phyloP scores from a whole-genome alignment of 2,113 vertebrate species.

The Mus spicilegus region DNA sequence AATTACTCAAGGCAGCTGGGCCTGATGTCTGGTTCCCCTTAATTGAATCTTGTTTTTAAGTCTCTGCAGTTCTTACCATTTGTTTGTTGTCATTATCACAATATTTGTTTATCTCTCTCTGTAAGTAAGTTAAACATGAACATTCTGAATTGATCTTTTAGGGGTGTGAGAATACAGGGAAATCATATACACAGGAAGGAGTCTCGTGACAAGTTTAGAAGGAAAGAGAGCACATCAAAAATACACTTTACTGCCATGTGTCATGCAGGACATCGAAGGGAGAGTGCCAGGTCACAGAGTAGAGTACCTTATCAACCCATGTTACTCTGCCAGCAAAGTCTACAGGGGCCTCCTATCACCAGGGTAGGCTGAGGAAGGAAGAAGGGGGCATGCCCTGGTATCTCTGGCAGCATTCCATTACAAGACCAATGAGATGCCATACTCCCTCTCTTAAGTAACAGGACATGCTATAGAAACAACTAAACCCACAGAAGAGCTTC shows the following conservation, averaged over 20 bases:
- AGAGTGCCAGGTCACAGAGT: neutral
- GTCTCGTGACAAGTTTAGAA: neutral
- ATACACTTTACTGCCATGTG: neutral
- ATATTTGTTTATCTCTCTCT: slow-evolving; percentile 86
- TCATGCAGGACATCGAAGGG: neutral
- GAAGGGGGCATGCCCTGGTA: neutral
- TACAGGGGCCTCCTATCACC: accelerated
- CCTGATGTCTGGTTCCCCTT: slow-evolving; percentile 78
- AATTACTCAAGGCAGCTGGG: slow-evolving; percentile 85
- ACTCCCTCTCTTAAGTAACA: neutral
- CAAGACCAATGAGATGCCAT: neutral
- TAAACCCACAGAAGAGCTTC: neutral
- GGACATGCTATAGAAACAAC: neutral
- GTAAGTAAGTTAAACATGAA: slow-evolving; percentile 85
- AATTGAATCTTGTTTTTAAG: slow-evolving; percentile 85
- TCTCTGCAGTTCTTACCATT: slow-evolving; percentile 81
- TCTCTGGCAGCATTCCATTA: neutral
- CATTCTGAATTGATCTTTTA: slow-evolving; percentile 79
- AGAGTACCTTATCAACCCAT: neutral
- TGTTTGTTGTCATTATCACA: slow-evolving; percentile 84
- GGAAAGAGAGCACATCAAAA: slow-evolving; percentile 4
- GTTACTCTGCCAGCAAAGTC: neutral
- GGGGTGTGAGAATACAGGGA: slow-evolving; percentile 64
- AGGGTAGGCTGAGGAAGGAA: neutral
- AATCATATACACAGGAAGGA: slow-evolving; percentile 56